Percentiles rank a stretch among this genome's conserved stretches.
These are phyloP conservation scores for Sitta carolinensis DNA, from an alignment of 2,797 vertebrate species.

Conservation along the genomic window DNA sequence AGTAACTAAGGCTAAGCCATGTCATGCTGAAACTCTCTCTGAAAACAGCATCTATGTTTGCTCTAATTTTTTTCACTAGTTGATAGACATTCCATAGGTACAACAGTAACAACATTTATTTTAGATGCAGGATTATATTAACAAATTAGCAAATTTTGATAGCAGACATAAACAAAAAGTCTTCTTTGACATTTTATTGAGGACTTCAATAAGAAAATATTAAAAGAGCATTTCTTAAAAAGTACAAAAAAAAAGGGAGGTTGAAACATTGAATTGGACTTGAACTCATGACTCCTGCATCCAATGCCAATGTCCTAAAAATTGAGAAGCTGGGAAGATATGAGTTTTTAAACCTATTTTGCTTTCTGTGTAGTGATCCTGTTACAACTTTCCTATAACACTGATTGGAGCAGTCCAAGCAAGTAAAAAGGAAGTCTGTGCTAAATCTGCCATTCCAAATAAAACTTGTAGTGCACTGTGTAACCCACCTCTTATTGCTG, in stretches of 20 bases:
- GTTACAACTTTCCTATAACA: neutral
- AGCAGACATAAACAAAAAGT: neutral
- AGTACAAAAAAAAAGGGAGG: neutral
- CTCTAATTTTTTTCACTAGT: neutral
- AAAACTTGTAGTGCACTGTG: neutral
- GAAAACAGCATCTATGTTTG: neutral
- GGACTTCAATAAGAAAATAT: neutral
- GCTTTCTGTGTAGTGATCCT: neutral
- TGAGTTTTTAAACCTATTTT: neutral
- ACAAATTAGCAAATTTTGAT: neutral
- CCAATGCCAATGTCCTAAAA: neutral
- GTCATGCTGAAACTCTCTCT: neutral
- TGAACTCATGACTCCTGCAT: neutral
- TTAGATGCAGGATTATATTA: neutral
- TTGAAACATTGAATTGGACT: neutral
- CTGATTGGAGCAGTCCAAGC: neutral
- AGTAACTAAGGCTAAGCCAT: neutral
- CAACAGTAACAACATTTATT: neutral
- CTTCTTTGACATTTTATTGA: neutral
- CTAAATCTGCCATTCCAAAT: neutral
- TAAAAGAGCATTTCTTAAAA: neutral
- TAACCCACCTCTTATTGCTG: neutral
- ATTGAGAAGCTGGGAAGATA: neutral
- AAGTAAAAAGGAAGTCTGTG: neutral
- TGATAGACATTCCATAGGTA: neutral